phyloP scores from a whole-genome alignment of 2,888 invertebrate species.

The Selenia dentaria region DNA sequence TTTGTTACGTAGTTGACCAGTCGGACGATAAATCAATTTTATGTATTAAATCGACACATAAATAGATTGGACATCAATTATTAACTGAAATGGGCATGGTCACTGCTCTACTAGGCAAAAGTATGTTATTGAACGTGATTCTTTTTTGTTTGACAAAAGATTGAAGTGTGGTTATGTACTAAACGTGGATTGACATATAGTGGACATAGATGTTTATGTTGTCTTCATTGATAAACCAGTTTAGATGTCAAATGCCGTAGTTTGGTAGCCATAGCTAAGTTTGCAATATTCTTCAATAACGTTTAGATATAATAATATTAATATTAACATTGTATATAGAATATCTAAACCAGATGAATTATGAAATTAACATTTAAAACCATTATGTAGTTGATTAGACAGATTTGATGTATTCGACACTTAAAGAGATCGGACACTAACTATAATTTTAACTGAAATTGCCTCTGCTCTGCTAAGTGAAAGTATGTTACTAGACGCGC shows the following conservation, averaged over 20 bases:
- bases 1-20: too few species aligned
- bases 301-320: too few species aligned
- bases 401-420: constrained; percentile 3
- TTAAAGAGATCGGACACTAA: constrained; percentile 4
- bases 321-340: too few species aligned
- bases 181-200: not conserved
- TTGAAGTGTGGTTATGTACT: not conserved
- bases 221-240: too few species aligned
- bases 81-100: constrained; percentile 2
- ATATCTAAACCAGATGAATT: too few species aligned
- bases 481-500: not conserved
- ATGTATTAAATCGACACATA: constrained; percentile 3
- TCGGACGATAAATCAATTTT: constrained; percentile 5
- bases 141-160: too few species aligned
- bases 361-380: too few species aligned
- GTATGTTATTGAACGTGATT: not conserved
- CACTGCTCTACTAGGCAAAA: constrained; percentile 9
- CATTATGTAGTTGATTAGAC: too few species aligned
- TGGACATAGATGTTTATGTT: too few species aligned
- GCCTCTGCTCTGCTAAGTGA: constrained; percentile 5
- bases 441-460: constrained; percentile 3
- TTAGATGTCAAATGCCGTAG: too few species aligned
- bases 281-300: too few species aligned
- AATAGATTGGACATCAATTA: constrained; percentile 4
- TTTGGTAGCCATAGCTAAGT: too few species aligned